Base-by-base conservation (phyloP, 2,113 vertebrate genomes). In the Tragelaphus buxtoni region DNA sequence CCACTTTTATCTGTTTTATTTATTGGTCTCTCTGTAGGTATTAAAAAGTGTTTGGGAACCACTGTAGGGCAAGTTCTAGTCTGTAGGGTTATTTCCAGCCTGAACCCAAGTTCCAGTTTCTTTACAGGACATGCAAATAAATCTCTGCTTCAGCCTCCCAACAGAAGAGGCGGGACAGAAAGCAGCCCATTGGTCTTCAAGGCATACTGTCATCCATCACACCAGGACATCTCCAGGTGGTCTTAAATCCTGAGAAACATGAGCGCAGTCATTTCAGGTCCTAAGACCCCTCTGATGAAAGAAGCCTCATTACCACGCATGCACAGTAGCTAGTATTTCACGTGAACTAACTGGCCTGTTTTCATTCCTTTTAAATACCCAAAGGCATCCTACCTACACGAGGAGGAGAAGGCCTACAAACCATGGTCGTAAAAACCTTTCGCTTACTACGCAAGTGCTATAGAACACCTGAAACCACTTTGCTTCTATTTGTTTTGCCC, bases 391-490 rank as follows among this genome's bases (percentile, higher is more conserved):
- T 74, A 94, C 96, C 13, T 95, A 95, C 69, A 95, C 0, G 47
- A 95, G 88, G 45, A 86, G 63, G 92, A 72, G 47, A 97, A 97
- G 55, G 4, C 16, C 90, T 95, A 56, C 84, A 97, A 97, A 95
- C 13, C 85, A 5, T 49, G 61, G 72, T 93, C 81, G 2, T 98
- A 97, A 98, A 97, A 91, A 69, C 74, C 84, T 58, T 97, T 93
- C 97, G 96, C 84, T 84, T n/a, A 72, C 88, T 96, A 83, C 53
- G 89, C 93, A 94, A 96, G 95, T 26, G 32, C 91, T 96, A 97
- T 98, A 39, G 61, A 98, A 84, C 92, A 98, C 98, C 98, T 98
- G 98, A 97, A 98, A 98, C 81, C 81, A 96, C 56, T 97, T 98
- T 93, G 94, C 94, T 82, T 90, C 96, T 98, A 97, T 98, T 98